Base-by-base conservation (phyloP, 2,888 invertebrate genomes). In the Hyppa rectilinea region DNA sequence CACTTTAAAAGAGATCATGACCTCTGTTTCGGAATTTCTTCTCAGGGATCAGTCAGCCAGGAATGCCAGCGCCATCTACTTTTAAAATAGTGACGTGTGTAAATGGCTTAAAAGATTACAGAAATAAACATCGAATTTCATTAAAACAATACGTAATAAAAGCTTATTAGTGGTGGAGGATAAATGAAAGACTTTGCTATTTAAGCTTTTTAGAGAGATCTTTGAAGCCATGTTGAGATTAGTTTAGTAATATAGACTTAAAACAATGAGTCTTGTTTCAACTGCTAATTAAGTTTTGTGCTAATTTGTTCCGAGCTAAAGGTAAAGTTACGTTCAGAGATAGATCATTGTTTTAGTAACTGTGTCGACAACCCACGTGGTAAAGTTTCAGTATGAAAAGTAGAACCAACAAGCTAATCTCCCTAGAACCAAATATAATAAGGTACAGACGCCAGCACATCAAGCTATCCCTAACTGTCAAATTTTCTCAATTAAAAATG, bases 231-330 rank as follows among this genome's bases (percentile, higher is more conserved):
- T 34, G 36, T 67, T 45, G 38, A 66, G 45, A 53, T 75, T 66
- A 47, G 67, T 75, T 71, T 23, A 34, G n/a, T 40, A 55, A 40
- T 52, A 75, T 50, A 45, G 34, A 45, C 43, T 63, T 43, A 36
- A 45, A 43, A 53, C 40, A 55, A 64, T 65, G 59, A 60, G 53
- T 56, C 59, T 71, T 69, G 69, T 80, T 79, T 67, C 14, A 68
- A 26, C 53, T 29, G 52, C 14, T 78, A 70, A 64, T 80, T 58
- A 64, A 65, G 62, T 65, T 67, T 73, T 74, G 75, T 60, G 43
- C 60, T 77, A 59, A 71, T 49, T 71, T 67, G 55, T 71, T 67
- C 29, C 9, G 40, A 55, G 34, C 36, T 26, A n/a, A 53, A 53
- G 29, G 31, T 73, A 56, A 53, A 81, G 56, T 63, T 63, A 72